Evolutionary conservation across 2,888 invertebrate species (phyloP).

Genomic region (Ophonus ardosiacus): DNA sequence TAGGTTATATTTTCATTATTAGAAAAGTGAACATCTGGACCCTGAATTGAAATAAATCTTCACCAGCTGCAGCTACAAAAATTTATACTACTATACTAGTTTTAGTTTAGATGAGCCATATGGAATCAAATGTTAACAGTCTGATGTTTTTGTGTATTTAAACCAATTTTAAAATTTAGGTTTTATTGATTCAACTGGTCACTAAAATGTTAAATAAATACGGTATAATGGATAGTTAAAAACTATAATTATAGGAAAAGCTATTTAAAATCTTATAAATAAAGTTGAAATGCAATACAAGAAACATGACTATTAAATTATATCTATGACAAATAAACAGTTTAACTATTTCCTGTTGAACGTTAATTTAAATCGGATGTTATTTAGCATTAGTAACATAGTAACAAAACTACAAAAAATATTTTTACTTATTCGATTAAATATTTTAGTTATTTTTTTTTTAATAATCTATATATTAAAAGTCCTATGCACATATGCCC

Average conservation of each 20-base stretch:
- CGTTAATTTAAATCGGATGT: too few relatives aligned
- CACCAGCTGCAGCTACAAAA: slow-evolving; percentile 33
- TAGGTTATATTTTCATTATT: background rate
- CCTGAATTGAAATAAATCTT: slow-evolving; percentile 4
- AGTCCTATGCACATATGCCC: too few relatives aligned
- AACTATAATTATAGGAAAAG: background rate
- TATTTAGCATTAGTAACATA: background rate
- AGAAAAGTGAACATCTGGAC: slow-evolving; percentile 25
- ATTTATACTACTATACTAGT: background rate
- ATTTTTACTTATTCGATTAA: too few relatives aligned
- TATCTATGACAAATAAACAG: background rate
- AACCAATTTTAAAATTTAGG: slow-evolving; percentile 4
- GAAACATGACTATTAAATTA: background rate
- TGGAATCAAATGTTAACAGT: slow-evolving; percentile 28
- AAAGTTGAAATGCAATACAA: background rate
- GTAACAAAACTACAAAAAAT: background rate
- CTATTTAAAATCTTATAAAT: background rate
- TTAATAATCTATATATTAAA: too few relatives aligned
- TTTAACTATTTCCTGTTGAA: background rate
- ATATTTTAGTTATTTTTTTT: too few relatives aligned
- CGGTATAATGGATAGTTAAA: background rate
- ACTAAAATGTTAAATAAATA: background rate
- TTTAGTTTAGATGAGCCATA: slow-evolving; percentile 30
- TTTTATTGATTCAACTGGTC: slow-evolving; percentile 21
- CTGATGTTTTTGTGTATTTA: slow-evolving; percentile 18